phyloP scores from a whole-genome alignment of 1,140 invertebrate species.

The Centruroides sculpturatus region DNA sequence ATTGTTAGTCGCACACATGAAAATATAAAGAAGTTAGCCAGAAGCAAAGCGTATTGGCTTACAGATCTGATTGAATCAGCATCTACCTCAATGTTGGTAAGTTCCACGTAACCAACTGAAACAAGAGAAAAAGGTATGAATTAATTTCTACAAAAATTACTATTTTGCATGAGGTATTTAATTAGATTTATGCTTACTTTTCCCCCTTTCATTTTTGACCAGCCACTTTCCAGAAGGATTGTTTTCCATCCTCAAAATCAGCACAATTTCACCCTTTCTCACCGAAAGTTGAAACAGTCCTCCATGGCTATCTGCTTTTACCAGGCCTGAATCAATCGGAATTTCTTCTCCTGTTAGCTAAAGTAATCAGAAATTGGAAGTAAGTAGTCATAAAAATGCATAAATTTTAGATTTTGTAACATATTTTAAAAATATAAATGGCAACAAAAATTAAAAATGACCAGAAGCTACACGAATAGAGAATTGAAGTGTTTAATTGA shows the following conservation, averaged over 20 bases:
- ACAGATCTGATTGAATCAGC: conserved; percentile 19
- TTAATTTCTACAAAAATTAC: no score
- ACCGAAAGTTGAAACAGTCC: conserved; percentile 11
- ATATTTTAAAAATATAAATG: no score
- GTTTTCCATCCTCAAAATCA: conserved; percentile 19
- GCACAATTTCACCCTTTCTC: conserved; percentile 15
- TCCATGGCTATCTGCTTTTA: conserved; percentile 15
- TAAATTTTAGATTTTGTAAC: no score
- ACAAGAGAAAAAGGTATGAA: background rate
- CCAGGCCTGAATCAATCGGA: conserved; percentile 16
- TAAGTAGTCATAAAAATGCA: no score
- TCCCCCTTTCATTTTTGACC: conserved; percentile 20
- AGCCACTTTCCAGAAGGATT: conserved; percentile 20
- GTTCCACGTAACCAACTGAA: conserved; percentile 20
- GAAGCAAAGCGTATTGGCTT: conserved; percentile 1
- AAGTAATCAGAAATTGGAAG: background rate
- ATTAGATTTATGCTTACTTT: conserved; percentile 7
- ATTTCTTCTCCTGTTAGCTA: conserved; percentile 18
- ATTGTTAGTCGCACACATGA: no score
- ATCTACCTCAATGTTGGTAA: conserved; percentile 19
- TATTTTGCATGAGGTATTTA: background rate
- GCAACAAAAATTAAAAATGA: no score
- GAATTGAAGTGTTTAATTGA: no score
- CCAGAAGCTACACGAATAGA: no score
- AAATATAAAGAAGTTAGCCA: no score